Conservation (phyloP, 2,113 vertebrate genomes). For the Oceanodroma tethys region DNA sequence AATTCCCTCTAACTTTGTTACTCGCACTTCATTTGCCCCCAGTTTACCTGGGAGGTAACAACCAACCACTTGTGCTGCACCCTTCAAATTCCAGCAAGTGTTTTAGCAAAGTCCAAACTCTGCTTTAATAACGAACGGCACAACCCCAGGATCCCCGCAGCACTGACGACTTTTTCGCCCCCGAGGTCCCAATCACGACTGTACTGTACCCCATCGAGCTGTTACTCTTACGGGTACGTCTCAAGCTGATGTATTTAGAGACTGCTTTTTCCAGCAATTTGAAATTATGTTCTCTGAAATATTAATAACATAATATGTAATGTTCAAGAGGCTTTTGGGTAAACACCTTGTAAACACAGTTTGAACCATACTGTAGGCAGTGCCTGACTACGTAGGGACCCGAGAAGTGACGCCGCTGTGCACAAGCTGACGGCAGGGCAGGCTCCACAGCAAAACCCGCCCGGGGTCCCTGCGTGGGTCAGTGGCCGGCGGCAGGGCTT, state of each 20-base stretch:
- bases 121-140: rapidly evolving
- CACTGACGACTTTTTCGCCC: rapidly evolving
- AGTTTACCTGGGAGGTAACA: neutral
- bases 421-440: neutral
- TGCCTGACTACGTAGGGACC: neutral
- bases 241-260: neutral
- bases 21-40: too few species aligned
- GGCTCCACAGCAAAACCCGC: neutral
- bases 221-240: rapidly evolving
- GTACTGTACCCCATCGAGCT: neutral
- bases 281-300: neutral
- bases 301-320: neutral
- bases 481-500: neutral
- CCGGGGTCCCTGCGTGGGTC: neutral
- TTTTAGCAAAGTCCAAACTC: neutral
- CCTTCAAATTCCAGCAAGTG: neutral
- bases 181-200: rapidly evolving
- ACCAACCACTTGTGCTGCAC: neutral
- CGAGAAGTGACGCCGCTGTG: rapidly evolving
- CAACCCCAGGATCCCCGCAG: neutral
- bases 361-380: neutral
- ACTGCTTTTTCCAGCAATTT: neutral
- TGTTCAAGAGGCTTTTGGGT: neutral
- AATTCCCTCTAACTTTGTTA: neutral
- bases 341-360: neutral